Percentiles rank a stretch among this genome's conserved stretches.
Conservation (phyloP, 2,113 vertebrate genomes). For the Eleginops maclovinus region DNA sequence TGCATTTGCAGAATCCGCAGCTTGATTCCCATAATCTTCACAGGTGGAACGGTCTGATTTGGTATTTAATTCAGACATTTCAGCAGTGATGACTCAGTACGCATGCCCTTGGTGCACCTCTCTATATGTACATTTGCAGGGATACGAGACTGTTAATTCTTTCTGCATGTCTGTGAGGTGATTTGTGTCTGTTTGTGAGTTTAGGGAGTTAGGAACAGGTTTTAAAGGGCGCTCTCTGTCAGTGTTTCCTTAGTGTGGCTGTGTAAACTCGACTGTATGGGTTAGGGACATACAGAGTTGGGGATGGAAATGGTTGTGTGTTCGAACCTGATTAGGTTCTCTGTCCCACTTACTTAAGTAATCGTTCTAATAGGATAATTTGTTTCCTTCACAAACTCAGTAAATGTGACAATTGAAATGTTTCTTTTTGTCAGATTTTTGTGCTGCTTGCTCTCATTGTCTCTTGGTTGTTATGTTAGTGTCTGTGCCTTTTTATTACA, state of each 20-base stretch:
- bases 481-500: conserved; percentile 8
- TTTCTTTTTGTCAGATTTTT: conserved; percentile 15
- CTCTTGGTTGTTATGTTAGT: neutral
- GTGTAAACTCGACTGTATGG: conserved; percentile 15
- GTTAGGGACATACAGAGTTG: neutral
- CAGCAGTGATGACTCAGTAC: conserved; percentile 20
- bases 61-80: conserved; percentile 36
- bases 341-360: conserved; percentile 53
- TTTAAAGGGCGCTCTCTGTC: neutral
- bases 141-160: neutral
- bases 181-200: neutral
- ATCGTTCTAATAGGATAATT: conserved; percentile 44
- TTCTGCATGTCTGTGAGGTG: neutral
- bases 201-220: neutral
- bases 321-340: conserved; percentile 51
- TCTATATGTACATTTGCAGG: neutral
- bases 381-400: conserved; percentile 32
- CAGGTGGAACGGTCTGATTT: conserved; percentile 19
- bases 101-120: neutral
- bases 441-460: neutral
- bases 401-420: conserved; percentile 31
- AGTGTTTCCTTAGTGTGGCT: neutral
- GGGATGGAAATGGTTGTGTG: conserved; percentile 38
- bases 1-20: conserved; percentile 16
- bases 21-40: conserved; percentile 22